Evolutionary conservation across 2,797 vertebrate genomes (phyloP), one percentile per base, ranked within the genome.

Genomic region (Novumbra hubbsi): DNA sequence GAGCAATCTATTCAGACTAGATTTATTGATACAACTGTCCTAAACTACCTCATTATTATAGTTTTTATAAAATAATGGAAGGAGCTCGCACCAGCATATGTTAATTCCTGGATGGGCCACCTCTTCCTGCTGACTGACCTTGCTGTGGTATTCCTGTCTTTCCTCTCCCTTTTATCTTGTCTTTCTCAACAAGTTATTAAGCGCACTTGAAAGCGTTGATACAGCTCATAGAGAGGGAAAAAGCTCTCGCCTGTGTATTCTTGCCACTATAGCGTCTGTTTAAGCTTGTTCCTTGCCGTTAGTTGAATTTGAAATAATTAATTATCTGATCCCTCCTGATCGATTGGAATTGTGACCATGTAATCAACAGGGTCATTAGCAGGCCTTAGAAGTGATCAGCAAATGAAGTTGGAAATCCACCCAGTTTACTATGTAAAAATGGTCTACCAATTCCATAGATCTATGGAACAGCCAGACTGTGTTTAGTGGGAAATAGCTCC

Each of bases 401-500:
- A 4, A 38, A 7, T 38, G 34, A 38, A 38, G 34, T 38, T 38
- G 34, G 1, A 38, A 38, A 38, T 38, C 34, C 34, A 38, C 34
- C 34, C 34, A 38, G 5, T 38, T 38, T 38, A 38, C 34, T 38
- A 38, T 3, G 8, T 38, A 5, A 38, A 38, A 38, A 62, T 62
- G 24, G 21, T 19, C 0, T 21, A 62, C 34, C 5, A 2, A 4
- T 38, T 38, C 34, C 5, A 38, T 38, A 6, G 34, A 24, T 27
- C 14, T 24, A 38, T 38, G 34, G 34, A 4, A 38, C 34, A 32
- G 32, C 30, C 34, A 21, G 63, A 65, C n/a, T 12, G 32, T 41
- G 21, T 67, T 67, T 67, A 4, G 34, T 67, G 65, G 32, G 41
- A 21, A 38, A 17, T 41, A 67, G 65, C 65, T 19, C 65, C 65